These are phyloP conservation scores for Notolabrus celidotus DNA, from an alignment of 2,797 vertebrate genomes.

Conservation along the genomic window DNA sequence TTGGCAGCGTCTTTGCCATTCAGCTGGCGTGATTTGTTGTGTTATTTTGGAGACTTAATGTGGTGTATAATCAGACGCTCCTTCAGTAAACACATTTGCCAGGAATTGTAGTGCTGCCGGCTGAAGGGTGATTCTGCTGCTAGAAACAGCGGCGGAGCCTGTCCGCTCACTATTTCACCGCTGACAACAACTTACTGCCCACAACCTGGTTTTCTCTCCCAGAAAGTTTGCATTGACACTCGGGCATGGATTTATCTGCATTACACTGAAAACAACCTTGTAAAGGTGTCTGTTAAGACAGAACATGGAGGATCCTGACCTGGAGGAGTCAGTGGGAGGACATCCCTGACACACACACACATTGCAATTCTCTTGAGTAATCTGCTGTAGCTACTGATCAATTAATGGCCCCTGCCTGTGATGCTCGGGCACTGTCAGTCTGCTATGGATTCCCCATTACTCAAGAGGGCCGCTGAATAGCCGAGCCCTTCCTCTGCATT, in stretches of 20 bases:
- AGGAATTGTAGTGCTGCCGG: conserved; percentile 49
- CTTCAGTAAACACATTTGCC: conserved; percentile 73
- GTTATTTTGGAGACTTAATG: conserved; percentile 80
- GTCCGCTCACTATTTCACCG: conserved; percentile 49
- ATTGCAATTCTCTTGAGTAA: conserved; percentile 59
- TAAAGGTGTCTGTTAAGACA: conserved; percentile 63
- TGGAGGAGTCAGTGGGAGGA: conserved; percentile 62
- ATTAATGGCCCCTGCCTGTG: conserved; percentile 72
- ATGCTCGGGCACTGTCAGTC: conserved; percentile 65
- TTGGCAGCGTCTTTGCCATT: conserved; percentile 69
- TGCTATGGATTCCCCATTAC: conserved; percentile 79
- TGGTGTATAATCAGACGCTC: conserved; percentile 79
- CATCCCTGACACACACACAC: conserved; percentile 56
- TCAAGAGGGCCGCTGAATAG: conserved; percentile 56
- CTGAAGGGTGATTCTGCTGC: conserved; percentile 36
- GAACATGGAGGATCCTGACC: conserved; percentile 63
- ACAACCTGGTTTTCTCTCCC: conserved; percentile 44
- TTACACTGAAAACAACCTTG: conserved; percentile 57
- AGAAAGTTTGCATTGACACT: conserved; percentile 56
- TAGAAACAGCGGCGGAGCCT: conserved; percentile 8
- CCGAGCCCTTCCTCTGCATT: conserved; percentile 52
- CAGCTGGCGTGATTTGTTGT: conserved; percentile 73
- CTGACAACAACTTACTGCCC: conserved; percentile 49
- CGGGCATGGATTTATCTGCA: conserved; percentile 69
- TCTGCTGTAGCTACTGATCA: conserved; percentile 73